Evolutionary conservation across 2,888 invertebrate genomes (phyloP), one percentile per base, ranked within the genome.

Genomic region (Oxycera nigricornis): DNA sequence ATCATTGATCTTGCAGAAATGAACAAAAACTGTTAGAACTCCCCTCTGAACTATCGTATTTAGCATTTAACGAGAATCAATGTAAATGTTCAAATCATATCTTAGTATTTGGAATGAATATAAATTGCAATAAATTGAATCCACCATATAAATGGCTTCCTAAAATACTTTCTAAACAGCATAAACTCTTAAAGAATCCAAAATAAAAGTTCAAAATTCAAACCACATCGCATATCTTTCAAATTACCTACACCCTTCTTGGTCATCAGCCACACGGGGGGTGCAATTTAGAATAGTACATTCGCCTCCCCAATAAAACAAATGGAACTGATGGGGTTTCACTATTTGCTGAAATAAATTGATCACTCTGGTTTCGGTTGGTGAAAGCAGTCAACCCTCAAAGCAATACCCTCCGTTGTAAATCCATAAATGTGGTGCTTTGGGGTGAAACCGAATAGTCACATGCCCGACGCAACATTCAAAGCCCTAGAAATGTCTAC

Each of bases 401-500:
- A 11, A 41, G 22, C 65, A 65, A 65, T 24, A 55, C 41, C 14
- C 39, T 17, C 2, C 65, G 24, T 2, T 24, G 39, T 22, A 62
- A 17, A 39, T 39, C 22, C 35, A 39, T 39, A 41, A 65, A 65
- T 65, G 26, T 22, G 9, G 41, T 41, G n/a, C 41, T 20, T 41
- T 20, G 31, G 70, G 31, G 52, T 70, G 70, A 52, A 70, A 70
- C 31, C 55, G 17, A 52, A n/a, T n/a, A 70, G 52, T 22, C 55
- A 28, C 20, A 46, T 20, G 20, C 17, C 14, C 68, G 9, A 68
- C 68, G 35, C 55, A 52, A 70, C 70, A 17, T 52, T 3, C n/a
- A 52, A 70, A 70, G 70, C 52, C 70, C 52, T 55, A 70, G 52
- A 52, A 70, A 52, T 70, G 52, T 70, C 22, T 52, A 30, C 30